Conservation (phyloP, 2,797 vertebrate genomes). For the Manis crassicaudata region DNA sequence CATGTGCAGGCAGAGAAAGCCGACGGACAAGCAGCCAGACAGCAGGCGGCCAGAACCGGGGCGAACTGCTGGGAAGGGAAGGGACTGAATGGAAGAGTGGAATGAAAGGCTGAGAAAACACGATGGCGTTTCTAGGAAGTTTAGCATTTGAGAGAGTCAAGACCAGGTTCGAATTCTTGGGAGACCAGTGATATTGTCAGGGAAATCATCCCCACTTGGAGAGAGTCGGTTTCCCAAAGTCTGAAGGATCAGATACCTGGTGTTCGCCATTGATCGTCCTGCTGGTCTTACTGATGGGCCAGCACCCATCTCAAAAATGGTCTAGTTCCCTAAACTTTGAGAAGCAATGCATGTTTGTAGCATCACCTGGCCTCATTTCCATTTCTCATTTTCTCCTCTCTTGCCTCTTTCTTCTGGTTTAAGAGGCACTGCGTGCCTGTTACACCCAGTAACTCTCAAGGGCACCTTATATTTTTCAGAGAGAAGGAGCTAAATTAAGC, state of each 20-base stretch:
- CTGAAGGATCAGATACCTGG: neutral
- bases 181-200: neutral
- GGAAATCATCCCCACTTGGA: neutral
- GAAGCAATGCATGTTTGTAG: fast-evolving
- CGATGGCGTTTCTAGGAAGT: neutral
- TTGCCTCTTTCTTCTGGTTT: neutral
- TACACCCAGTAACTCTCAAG: neutral
- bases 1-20: fast-evolving
- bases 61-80: too few relatives aligned
- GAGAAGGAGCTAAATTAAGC: neutral
- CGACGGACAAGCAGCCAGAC: fast-evolving
- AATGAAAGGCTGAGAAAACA: neutral
- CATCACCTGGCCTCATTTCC: too few relatives aligned
- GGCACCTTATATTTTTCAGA: neutral
- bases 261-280: neutral
- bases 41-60: fast-evolving
- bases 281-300: fast-evolving
- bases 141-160: neutral
- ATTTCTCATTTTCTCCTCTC: neutral
- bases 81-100: neutral
- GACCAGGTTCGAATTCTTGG: too few relatives aligned
- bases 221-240: fast-evolving
- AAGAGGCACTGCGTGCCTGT: neutral
- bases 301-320: fast-evolving
- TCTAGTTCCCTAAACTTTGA: neutral